phyloP scores from a whole-genome alignment of 2,888 invertebrate species.

The Nebria salina region DNA sequence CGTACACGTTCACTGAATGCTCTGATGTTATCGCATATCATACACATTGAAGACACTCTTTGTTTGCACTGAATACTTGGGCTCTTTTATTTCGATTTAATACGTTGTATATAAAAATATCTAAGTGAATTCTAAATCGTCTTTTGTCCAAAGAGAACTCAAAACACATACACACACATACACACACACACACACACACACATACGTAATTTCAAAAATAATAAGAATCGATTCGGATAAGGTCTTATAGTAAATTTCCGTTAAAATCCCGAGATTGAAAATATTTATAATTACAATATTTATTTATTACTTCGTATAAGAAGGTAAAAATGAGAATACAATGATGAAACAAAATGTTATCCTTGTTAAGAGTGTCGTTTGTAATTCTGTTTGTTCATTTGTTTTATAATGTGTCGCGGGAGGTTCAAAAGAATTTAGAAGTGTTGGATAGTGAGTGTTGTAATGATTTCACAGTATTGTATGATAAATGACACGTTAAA shows the following conservation, averaged over 20 bases:
- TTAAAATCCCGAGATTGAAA: too few relatives aligned
- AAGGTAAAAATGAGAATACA: too few relatives aligned
- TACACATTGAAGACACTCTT: background rate
- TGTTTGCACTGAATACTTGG: background rate
- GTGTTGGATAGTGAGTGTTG: background rate
- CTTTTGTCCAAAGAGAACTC: background rate
- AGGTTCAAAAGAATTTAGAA: background rate
- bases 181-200: too few relatives aligned
- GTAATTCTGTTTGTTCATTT: background rate
- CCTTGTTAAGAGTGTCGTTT: background rate
- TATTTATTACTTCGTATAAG: too few relatives aligned
- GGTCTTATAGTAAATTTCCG: too few relatives aligned
- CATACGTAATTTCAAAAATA: too few relatives aligned
- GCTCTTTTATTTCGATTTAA: background rate
- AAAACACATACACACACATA: too few relatives aligned
- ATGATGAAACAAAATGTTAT: too few relatives aligned
- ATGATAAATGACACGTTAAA: slow-evolving; percentile 1
- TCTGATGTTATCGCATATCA: background rate
- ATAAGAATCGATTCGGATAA: too few relatives aligned
- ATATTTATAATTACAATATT: too few relatives aligned
- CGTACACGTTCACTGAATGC: background rate
- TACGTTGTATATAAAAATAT: background rate
- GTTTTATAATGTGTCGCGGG: background rate
- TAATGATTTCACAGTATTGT: background rate
- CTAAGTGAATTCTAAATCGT: background rate